Evolutionary conservation across 2,888 invertebrate species (phyloP).

Genomic region (Ophion ellenae): DNA sequence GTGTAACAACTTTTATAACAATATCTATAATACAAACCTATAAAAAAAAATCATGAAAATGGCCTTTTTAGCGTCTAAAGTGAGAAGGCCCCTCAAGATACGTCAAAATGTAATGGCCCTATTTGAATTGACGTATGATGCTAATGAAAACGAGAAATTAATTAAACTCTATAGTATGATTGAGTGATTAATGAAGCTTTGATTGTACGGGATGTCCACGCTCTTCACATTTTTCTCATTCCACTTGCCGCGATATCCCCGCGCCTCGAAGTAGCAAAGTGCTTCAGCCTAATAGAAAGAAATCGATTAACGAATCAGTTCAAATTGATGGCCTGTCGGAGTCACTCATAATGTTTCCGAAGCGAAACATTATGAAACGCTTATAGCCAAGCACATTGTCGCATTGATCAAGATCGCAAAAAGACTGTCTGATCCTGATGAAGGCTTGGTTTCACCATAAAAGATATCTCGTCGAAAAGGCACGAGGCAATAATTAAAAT

Average conservation of each 20-base stretch:
- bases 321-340: not conserved
- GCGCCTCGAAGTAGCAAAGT: not conserved
- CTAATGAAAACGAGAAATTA: slow-evolving; percentile 41
- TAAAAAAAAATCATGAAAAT: too few relatives aligned
- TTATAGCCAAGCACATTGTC: not conserved
- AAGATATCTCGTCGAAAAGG: not conserved
- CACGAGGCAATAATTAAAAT: not conserved
- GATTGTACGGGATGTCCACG: not conserved
- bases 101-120: slow-evolving; percentile 7
- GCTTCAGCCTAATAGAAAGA: not conserved
- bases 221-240: not conserved
- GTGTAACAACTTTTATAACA: too few relatives aligned
- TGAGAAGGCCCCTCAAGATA: not conserved
- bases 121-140: slow-evolving; percentile 2
- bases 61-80: too few relatives aligned
- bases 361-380: not conserved
- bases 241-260: not conserved
- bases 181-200: slow-evolving; percentile 17
- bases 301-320: not conserved
- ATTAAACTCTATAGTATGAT: slow-evolving; percentile 42
- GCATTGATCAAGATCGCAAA: not conserved
- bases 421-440: not conserved
- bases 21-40: too few relatives aligned
- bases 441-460: not conserved
- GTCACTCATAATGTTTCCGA: not conserved